Conservation (phyloP, 2,113 vertebrate genomes). For the Arizona elegans region DNA sequence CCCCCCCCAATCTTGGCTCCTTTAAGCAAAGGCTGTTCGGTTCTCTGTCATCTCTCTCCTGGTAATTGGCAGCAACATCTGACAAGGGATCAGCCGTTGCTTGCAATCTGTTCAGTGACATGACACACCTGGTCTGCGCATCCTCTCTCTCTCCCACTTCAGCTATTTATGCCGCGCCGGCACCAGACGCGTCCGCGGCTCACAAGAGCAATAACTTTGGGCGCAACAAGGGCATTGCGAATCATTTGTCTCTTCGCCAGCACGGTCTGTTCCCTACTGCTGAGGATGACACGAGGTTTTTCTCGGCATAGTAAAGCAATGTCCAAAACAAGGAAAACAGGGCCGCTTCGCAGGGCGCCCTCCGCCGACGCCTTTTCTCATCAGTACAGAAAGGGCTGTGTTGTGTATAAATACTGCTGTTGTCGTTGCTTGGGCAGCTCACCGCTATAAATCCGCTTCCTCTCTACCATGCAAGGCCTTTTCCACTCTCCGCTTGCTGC, state of each 20-base stretch:
- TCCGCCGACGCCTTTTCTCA: neutral
- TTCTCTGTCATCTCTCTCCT: neutral
- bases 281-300: neutral
- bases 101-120: constrained; percentile 25
- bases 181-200: neutral
- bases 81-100: constrained; percentile 13
- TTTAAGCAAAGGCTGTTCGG: neutral
- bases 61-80: constrained; percentile 7
- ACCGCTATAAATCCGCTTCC: constrained; percentile 13
- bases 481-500: fast-evolving
- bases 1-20: neutral
- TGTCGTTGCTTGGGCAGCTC: neutral
- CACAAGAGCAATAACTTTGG: constrained; percentile 28
- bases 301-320: neutral
- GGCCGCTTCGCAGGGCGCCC: neutral
- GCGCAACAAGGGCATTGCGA: constrained; percentile 34
- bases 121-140: constrained; percentile 30
- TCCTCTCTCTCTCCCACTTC: constrained; percentile 12
- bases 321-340: fast-evolving
- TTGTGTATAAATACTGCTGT: neutral
- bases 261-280: constrained; percentile 24
- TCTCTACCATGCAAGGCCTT: constrained; percentile 25
- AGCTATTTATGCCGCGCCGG: constrained; percentile 31
- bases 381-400: neutral
- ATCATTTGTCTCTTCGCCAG: constrained; percentile 44